Percentiles rank a stretch among this genome's conserved stretches.
Conservation (phyloP, 2,113 vertebrate species). For the Chionodraco myersi region DNA sequence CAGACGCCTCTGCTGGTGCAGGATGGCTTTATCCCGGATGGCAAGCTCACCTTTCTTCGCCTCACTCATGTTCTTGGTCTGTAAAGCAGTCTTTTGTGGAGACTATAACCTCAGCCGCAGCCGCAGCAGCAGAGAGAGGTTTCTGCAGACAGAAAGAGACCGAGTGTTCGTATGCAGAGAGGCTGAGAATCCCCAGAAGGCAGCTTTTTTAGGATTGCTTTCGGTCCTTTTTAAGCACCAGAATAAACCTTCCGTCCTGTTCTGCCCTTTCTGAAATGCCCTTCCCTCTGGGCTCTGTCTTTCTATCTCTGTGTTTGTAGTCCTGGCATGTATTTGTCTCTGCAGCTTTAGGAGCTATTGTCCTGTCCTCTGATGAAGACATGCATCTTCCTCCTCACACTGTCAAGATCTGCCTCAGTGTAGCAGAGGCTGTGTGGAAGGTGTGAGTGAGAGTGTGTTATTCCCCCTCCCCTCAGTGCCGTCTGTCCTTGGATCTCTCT, state of each 20-base stretch:
- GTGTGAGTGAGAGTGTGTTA: constrained; percentile 59
- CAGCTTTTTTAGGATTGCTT: constrained; percentile 16
- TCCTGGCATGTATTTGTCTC: constrained; percentile 55
- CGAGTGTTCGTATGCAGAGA: constrained; percentile 13
- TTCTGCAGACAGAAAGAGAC: constrained; percentile 8
- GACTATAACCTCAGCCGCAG: constrained; percentile 28
- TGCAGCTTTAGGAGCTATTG: constrained; percentile 42
- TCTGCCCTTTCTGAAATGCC: constrained; percentile 41
- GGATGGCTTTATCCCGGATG: constrained; percentile 88
- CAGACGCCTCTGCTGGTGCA: constrained; percentile 92
- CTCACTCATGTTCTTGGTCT: constrained; percentile 70
- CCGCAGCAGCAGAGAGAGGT: constrained; percentile 14
- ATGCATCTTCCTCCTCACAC: constrained; percentile 64
- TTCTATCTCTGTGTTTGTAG: constrained; percentile 20
- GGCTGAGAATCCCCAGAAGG: constrained; percentile 19
- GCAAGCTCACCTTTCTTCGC: constrained; percentile 84
- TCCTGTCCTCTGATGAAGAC: constrained; percentile 46
- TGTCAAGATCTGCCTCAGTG: constrained; percentile 46
- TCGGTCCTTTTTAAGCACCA: constrained; percentile 25
- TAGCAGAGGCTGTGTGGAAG: constrained; percentile 33
- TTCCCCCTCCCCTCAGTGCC: constrained; percentile 56
- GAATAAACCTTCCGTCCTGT: constrained; percentile 22
- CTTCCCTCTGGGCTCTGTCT: constrained; percentile 36
- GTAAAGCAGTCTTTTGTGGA: constrained; percentile 25
- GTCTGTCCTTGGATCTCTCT: constrained; percentile 72